Evolutionary conservation across 2,797 vertebrate species (phyloP).

Genomic region (Ctenosaura bakeri): DNA sequence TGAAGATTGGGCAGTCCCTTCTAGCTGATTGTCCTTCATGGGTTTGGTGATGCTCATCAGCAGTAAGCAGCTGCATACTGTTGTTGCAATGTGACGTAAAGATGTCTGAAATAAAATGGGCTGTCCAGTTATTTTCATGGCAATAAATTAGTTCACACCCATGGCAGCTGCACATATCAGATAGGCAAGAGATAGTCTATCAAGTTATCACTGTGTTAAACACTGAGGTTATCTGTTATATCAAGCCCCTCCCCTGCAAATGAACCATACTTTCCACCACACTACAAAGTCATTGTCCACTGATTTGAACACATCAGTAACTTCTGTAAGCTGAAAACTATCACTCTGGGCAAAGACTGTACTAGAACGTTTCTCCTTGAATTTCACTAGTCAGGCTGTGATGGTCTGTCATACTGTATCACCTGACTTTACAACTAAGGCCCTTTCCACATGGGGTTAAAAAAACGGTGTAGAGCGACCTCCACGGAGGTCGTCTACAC

Average conservation of each 20-base stretch:
- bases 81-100: not conserved
- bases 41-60: no score
- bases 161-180: not conserved
- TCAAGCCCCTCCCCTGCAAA: not conserved
- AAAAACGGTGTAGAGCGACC: no score
- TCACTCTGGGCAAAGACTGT: not conserved
- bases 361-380: not conserved
- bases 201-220: not conserved
- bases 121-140: not conserved
- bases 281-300: not conserved
- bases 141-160: not conserved
- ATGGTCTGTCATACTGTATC: not conserved
- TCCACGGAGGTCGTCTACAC: no score
- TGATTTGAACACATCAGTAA: not conserved
- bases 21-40: not conserved
- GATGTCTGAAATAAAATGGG: not conserved
- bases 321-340: not conserved
- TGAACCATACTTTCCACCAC: not conserved
- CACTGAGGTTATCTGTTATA: not conserved
- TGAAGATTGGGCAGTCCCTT: not conserved
- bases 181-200: not conserved
- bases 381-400: not conserved
- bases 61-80: not conserved
- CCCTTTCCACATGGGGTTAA: no score
- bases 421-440: no score